phyloP scores from a whole-genome alignment of 2,888 invertebrate species.

The Nomada ferruginata region DNA sequence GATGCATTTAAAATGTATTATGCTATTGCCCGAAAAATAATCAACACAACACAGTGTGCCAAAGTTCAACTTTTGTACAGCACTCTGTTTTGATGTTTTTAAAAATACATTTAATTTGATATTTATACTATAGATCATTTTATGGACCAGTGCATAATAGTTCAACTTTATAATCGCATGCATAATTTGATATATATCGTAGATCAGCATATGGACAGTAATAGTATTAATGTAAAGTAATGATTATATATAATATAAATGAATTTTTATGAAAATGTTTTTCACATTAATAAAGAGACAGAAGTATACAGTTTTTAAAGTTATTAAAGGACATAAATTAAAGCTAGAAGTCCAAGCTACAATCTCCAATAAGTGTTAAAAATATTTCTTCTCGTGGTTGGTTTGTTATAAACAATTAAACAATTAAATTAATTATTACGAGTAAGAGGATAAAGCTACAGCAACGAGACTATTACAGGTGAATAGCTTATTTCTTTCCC shows the following conservation, averaged over 20 bases:
- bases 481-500: too few relatives aligned
- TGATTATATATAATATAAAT: slow-evolving; percentile 16
- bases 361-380: too few relatives aligned
- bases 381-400: too few relatives aligned
- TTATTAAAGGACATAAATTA: too few relatives aligned
- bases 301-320: too few relatives aligned
- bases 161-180: not conserved
- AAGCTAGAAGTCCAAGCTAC: too few relatives aligned
- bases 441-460: too few relatives aligned
- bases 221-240: slow-evolving; percentile 13
- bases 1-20: not conserved
- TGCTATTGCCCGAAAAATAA: not conserved
- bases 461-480: too few relatives aligned
- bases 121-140: not conserved
- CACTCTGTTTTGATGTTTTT: slow-evolving; percentile 3
- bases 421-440: too few relatives aligned
- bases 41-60: not conserved
- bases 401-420: too few relatives aligned
- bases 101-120: slow-evolving; percentile 26
- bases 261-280: slow-evolving; percentile 15
- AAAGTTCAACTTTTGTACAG: slow-evolving; percentile 21
- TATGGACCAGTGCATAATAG: not conserved
- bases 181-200: not conserved
- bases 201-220: not conserved
- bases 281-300: not conserved